Evolutionary conservation across 2,797 vertebrate genomes (phyloP).

Genomic region (Mallotus villosus): DNA sequence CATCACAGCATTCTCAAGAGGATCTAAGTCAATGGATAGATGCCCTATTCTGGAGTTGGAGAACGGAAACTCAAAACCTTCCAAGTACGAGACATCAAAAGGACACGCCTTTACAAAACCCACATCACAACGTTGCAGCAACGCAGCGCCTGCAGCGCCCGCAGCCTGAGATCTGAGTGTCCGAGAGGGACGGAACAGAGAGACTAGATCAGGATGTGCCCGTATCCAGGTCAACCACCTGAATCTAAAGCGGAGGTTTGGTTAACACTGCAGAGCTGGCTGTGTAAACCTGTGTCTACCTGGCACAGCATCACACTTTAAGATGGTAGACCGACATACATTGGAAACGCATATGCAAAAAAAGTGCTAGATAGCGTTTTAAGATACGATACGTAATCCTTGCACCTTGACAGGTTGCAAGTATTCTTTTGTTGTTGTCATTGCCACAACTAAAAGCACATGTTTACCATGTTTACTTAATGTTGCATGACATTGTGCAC

Average conservation of each 20-base stretch:
- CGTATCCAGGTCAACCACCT: slow-evolving; percentile 17
- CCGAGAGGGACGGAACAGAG: background rate
- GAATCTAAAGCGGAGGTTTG: slow-evolving; percentile 10
- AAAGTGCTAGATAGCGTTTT: no score
- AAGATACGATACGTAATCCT: no score
- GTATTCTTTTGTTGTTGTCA: no score
- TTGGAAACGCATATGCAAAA: no score
- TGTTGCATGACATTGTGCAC: no score
- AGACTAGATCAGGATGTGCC: background rate
- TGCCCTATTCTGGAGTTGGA: background rate
- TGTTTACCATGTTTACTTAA: no score
- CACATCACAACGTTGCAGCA: slow-evolving; percentile 22
- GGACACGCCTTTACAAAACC: slow-evolving; percentile 2
- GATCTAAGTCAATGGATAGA: background rate
- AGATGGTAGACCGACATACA: no score
- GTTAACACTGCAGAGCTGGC: slow-evolving; percentile 27
- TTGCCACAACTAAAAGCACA: no score
- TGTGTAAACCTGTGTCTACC: slow-evolving; percentile 21
- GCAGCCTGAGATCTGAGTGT: slow-evolving; percentile 17
- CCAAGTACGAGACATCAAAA: background rate
- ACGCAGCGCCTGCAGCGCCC: background rate
- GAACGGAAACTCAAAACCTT: background rate
- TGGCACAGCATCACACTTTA: background rate
- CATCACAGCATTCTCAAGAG: no score
- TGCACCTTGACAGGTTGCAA: no score